Percentiles rank a stretch among this genome's conserved stretches.
Conservation (phyloP, 2,113 vertebrate genomes). For the Machaerirhynchus nigripectus region DNA sequence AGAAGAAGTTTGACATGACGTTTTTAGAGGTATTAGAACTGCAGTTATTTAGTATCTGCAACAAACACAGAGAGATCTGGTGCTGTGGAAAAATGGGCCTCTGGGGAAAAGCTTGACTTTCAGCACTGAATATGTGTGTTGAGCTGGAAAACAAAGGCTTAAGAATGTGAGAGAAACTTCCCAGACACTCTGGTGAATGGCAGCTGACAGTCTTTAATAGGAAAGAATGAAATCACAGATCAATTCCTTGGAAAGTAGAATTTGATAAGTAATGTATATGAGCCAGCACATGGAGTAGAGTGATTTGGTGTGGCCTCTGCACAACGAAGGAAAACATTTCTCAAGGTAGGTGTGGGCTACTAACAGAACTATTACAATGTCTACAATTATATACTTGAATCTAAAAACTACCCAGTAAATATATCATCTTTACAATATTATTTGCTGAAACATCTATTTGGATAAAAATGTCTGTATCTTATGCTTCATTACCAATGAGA, state of each 20-base stretch:
- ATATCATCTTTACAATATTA: not conserved
- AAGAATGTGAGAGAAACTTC: not conserved
- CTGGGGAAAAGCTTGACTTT: slow-evolving; percentile 15
- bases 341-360: not conserved
- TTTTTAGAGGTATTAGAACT: slow-evolving; percentile 21
- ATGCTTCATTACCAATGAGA: not conserved
- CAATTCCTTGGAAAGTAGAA: not conserved
- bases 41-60: slow-evolving; percentile 25
- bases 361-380: not conserved
- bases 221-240: not conserved
- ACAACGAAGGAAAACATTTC: not conserved
- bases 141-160: slow-evolving; percentile 21
- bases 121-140: not conserved
- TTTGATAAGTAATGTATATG: not conserved
- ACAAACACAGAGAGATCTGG: not conserved
- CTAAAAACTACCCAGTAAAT: not conserved
- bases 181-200: not conserved
- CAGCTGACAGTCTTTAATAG: not conserved
- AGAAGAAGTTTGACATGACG: not conserved
- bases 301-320: not conserved
- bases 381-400: not conserved
- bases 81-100: not conserved
- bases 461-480: not conserved
- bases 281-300: not conserved
- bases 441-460: not conserved